Evolutionary conservation across 2,113 vertebrate genomes (phyloP).

Genomic region (Ammodytes dubius): DNA sequence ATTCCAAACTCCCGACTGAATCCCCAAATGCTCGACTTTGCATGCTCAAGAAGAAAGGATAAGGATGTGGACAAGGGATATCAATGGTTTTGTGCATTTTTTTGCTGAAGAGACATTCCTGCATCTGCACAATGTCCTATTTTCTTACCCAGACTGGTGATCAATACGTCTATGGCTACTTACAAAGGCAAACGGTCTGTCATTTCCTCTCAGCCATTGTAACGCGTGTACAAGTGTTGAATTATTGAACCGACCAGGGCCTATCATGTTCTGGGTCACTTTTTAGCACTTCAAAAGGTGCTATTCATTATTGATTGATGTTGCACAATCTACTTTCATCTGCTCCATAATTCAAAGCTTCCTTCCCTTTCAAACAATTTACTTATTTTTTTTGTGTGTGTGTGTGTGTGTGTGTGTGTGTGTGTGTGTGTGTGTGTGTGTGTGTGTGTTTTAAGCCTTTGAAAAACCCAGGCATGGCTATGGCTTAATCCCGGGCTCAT

Average conservation of each 20-base stretch:
- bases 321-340: constrained; percentile 80
- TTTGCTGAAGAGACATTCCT: constrained; percentile 30
- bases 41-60: background rate
- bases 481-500: constrained; percentile 5
- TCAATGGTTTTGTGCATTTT: constrained; percentile 21
- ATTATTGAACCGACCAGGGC: constrained; percentile 76
- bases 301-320: constrained; percentile 81
- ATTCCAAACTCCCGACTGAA: constrained; percentile 38
- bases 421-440: no score
- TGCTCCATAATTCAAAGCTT: constrained; percentile 75
- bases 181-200: constrained; percentile 48
- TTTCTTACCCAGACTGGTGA: constrained; percentile 32
- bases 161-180: constrained; percentile 36
- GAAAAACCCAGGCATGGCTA: constrained; percentile 6
- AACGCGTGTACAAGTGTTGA: constrained; percentile 59
- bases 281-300: constrained; percentile 80
- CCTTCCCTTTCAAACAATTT: constrained; percentile 60
- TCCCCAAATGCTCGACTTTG: constrained; percentile 1
- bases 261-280: constrained; percentile 81
- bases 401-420: no score
- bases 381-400: constrained; percentile 17
- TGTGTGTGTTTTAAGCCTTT: constrained; percentile 8
- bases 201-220: constrained; percentile 71
- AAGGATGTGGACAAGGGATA: background rate
- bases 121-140: background rate